Conservation (phyloP, 2,888 invertebrate species). For the Frankliniella intonsa region DNA sequence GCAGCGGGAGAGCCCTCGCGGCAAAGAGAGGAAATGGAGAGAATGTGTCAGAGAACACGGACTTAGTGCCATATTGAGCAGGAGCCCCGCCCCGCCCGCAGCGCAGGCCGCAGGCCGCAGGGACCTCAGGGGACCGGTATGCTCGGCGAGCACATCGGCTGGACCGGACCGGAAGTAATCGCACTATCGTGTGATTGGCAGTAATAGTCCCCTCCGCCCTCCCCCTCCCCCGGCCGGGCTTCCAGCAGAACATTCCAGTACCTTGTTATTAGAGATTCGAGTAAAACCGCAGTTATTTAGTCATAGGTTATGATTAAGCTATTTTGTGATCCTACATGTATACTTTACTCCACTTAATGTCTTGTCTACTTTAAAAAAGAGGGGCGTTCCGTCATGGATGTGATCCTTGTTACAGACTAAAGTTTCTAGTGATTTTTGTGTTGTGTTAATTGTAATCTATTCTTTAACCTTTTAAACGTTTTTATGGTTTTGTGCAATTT, state of each 20-base stretch:
- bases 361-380: too few relatives aligned
- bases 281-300: neutral
- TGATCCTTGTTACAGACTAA: too few relatives aligned
- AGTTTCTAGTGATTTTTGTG: too few relatives aligned
- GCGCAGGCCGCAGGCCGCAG: neutral
- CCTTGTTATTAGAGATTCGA: slow-evolving; percentile 1
- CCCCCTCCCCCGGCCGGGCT: neutral
- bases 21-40: too few relatives aligned
- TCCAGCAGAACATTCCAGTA: slow-evolving; percentile 5
- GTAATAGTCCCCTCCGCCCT: too few relatives aligned
- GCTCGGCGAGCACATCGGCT: neutral
- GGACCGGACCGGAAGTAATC: neutral
- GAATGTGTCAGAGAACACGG: neutral
- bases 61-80: neutral
- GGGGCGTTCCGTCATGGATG: too few relatives aligned
- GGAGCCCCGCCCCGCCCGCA: too few relatives aligned
- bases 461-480: too few relatives aligned
- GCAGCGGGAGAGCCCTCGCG: neutral
- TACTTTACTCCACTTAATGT: neutral
- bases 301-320: slow-evolving; percentile 11
- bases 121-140: neutral
- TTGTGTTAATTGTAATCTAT: too few relatives aligned
- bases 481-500: too few relatives aligned
- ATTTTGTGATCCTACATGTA: slow-evolving; percentile 14
- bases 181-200: too few relatives aligned